Base-by-base conservation (phyloP, 2,797 vertebrate species). In the Syngnathus rostellatus region DNA sequence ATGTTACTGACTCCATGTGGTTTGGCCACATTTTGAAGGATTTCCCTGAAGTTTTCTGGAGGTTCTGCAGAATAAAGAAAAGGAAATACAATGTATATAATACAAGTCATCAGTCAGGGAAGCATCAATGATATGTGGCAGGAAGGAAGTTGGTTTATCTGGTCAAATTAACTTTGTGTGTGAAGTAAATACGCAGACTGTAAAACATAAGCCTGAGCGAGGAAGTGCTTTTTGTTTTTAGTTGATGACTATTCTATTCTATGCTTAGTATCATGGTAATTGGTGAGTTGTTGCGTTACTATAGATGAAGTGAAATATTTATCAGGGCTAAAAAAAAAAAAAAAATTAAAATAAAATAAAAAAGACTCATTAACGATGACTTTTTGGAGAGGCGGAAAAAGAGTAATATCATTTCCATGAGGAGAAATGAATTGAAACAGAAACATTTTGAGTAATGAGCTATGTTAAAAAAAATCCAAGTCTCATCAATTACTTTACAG, bases 21-120 rank as follows among this genome's bases (percentile, higher is more conserved):
- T 87, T 95, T 98, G 87, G 94, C 94, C 91, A 98, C 95, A 93
- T 98, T 99, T 88, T 99, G 96, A 61, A 98, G 95, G 83, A 99
- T 98, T 85, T 98, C 96, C 71, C 94, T 93, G 86, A 99, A 91
- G 83, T 98, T 98, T 87, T 98, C 96, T 78, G 91, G 93, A 46
- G 96, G 95, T 75, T 99, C 97, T 99, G 87, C 21, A 72, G 63
- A 50, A 72, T 14, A 68, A 77, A 62, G 41, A 63, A 69, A 77
- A 50, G 65, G 45, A 80, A 82, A 81, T 62, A 72, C 65, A 77
- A 74, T 77, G 76, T 79, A 86, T 57, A 79, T 1, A 74, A 72
- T 63, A 66, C 59, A 64, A 67, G 62, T 23, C 72, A 86, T 62
- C 23, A 53, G 57, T 55, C 12, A 3, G 68, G 80, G 73, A 81